A percentile compares a stretch with the other conserved stretches of the same genome.
These are phyloP conservation scores for Saturnia pavonia DNA, from an alignment of 2,888 invertebrate species.

Conservation along the genomic window DNA sequence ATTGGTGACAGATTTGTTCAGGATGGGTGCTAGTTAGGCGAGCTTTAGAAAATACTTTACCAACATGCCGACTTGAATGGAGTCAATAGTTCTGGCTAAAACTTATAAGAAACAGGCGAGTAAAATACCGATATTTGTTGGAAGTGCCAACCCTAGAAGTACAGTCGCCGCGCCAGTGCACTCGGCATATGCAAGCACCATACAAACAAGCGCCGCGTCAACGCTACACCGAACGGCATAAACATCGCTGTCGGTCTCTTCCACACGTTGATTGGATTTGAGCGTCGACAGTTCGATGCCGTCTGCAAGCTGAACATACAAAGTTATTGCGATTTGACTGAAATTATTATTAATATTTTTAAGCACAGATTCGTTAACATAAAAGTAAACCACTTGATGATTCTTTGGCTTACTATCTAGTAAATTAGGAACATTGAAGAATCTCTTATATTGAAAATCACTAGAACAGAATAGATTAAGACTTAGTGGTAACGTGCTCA, in stretches of 20 bases:
- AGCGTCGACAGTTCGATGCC: slow-evolving; percentile 52
- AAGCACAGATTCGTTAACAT: not conserved
- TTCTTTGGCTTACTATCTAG: not conserved
- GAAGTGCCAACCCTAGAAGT: slow-evolving; percentile 51
- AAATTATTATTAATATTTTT: not conserved
- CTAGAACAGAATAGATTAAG: not conserved
- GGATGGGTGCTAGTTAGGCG: not conserved
- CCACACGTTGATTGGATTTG: slow-evolving; percentile 74
- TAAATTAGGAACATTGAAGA: not conserved
- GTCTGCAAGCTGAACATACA: slow-evolving; percentile 40
- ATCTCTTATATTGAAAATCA: not conserved
- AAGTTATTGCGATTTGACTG: not conserved
- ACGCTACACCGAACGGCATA: slow-evolving; percentile 40
- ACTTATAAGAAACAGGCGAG: not conserved
- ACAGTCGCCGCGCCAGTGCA: slow-evolving; percentile 63
- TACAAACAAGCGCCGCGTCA: slow-evolving; percentile 38
- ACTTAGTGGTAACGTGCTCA: not conserved
- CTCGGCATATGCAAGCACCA: slow-evolving; percentile 65
- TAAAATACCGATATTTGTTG: not conserved
- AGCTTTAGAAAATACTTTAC: not conserved
- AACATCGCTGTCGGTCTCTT: slow-evolving; percentile 56
- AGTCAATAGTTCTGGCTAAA: not conserved
- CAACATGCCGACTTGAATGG: not conserved
- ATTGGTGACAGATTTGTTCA: not conserved
- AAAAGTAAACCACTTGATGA: not conserved